Base-by-base conservation (phyloP, 1,140 invertebrate genomes). In the Caenorhabditis remanei region DNA sequence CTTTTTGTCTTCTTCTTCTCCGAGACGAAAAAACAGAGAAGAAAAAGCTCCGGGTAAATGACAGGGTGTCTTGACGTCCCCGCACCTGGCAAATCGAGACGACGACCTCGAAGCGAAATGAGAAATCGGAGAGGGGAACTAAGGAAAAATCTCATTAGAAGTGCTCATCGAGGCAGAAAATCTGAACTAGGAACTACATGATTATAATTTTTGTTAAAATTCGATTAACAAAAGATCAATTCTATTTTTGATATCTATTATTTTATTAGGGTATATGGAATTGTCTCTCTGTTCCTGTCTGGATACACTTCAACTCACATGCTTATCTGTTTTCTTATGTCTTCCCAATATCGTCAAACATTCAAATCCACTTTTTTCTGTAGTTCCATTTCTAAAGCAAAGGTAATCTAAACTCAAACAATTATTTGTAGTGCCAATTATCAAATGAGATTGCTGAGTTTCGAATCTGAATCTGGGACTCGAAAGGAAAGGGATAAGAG, bases 41-140 rank as follows among this genome's bases (percentile, higher is more conserved):
- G 53, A 79, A 79, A 79, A 46, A 79, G 71, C 43, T 50, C 8
- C n/a, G 71, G 71, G 71, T 79, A 79, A 79, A 79, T 79, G 71
- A 79, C 71, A 79, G 71, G 71, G 71, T 79, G n/a, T 79, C 46
- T 79, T 79, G 71, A 79, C 71, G 71, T 79, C 71, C 71, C n/a
- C 41, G 46, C 71, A 79, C 71, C 71, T 79, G 71, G 71, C 71
- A 53, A 79, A 79, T 50, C 71, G 71, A 79, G 46, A 79, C 46
- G 67, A 19, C 40, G 71, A 79, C 13, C 46, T 48, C 46, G 53
- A 41, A 71, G 41, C 13, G 4, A 19, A 71, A 71, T 71, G 46
- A 71, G 46, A 71, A 71, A 43, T 71, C 21, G 21, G 56, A 21
- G 67, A 48, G 21, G 21, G 13, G 46, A 79, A 14, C 40, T 71